Evolutionary conservation across 2,113 vertebrate genomes (phyloP), one percentile per base, ranked within the genome.

Genomic region (Periophthalmodon schlosseri): DNA sequence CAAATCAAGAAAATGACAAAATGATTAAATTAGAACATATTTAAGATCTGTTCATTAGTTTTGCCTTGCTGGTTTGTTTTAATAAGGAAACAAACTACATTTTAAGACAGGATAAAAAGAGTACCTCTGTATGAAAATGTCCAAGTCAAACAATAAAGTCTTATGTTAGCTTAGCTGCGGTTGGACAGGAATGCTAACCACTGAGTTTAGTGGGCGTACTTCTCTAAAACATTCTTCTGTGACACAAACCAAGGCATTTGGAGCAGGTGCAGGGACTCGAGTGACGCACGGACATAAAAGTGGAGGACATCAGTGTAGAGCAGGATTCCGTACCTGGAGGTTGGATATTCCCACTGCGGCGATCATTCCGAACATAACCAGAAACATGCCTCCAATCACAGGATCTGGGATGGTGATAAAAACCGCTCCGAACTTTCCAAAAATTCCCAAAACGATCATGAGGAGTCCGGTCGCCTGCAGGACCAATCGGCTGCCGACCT

Each of bases 311-410:
- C 20, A 5, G 16, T n/a, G 23, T 8, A n/a, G 8, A 23, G 4
- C 63, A n/a, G 18, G 36, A 2, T 52, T 5, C 72, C 74, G 39
- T 90, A 94, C 94, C 91, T 95, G 95, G 16, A 95, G 92, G 76
- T 93, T 94, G 11, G 94, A 95, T 69, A 95, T 93, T 20, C 94
- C 94, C 52, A 94, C 94, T 1, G 94, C 94, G 66, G 93, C 92
- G 3, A 95, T 94, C 92, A 95, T 93, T 70, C 94, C 94, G 72
- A 95, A 95, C 95, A 94, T 95, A 39, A 95, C 89, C 10, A 95
- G 90, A 68, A 95, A 95, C 94, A 95, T 95, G 56, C 94, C 94
- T 61, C 94, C 94, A 0, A 95, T 94, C 46, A 95, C 93, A 0
- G 94, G 94, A 21, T 94, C 92, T 18, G 94, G 94, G 52, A 95